These are phyloP conservation scores for Aplysina aerophoba DNA, from an alignment of 37 sponge, comb jelly and placozoan genomes.

Conservation along the genomic window DNA sequence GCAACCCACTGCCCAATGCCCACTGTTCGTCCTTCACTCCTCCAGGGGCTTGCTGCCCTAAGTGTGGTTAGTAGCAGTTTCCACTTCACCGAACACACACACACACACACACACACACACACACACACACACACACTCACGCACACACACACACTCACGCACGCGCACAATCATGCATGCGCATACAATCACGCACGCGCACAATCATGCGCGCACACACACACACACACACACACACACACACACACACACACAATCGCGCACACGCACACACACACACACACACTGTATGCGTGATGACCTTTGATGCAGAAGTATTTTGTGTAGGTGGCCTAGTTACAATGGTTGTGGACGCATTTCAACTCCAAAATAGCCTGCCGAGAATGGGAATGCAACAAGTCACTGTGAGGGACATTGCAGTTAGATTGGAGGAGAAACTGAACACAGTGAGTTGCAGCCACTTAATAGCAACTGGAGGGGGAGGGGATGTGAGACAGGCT, in stretches of 20 bases:
- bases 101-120: neutral
- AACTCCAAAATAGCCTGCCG: neutral
- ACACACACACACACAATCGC: neutral
- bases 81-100: slow-evolving; percentile 9
- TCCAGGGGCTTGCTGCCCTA: slow-evolving; percentile 63
- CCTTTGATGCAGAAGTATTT: no score
- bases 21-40: slow-evolving; percentile 38
- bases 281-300: no score
- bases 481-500: no score
- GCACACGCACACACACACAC: slow-evolving; percentile 16
- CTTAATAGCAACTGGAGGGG: no score
- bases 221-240: slow-evolving; percentile 33
- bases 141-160: neutral
- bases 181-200: slow-evolving; percentile 5
- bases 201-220: slow-evolving; percentile 18
- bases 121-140: slow-evolving; percentile 20
- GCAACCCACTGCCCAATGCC: slow-evolving; percentile 44
- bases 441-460: neutral
- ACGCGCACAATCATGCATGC: neutral
- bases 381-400: neutral
- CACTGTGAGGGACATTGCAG: neutral
- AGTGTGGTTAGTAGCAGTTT: slow-evolving; percentile 56
- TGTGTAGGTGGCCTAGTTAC: slow-evolving; percentile 8
- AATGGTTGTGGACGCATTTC: neutral
- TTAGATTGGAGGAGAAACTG: neutral